phyloP scores from a whole-genome alignment of 1,140 invertebrate genomes.

The Bombus affinis region DNA sequence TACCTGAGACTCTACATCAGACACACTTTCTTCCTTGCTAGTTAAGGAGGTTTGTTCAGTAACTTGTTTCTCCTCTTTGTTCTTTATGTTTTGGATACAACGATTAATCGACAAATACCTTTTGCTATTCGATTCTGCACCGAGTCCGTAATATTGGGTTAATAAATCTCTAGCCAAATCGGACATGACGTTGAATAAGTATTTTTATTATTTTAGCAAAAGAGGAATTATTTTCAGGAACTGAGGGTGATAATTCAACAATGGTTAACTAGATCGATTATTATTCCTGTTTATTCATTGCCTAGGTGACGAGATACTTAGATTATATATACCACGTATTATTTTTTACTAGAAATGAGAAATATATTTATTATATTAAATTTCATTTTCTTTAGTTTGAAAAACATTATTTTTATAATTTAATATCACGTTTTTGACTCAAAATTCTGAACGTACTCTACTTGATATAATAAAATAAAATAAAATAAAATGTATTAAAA shows the following conservation, averaged over 20 bases:
- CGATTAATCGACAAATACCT: conserved; percentile 46
- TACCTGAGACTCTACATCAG: conserved; percentile 15
- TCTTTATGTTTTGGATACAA: conserved; percentile 15
- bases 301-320: conserved; percentile 32
- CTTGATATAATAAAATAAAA: no score
- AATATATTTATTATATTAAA: no score
- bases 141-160: conserved; percentile 53
- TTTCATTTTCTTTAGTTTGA: no score
- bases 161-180: conserved; percentile 44
- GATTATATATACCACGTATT: no score
- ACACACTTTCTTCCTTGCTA: conserved; percentile 4
- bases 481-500: no score
- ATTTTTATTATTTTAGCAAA: background rate
- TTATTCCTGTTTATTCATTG: conserved; percentile 50
- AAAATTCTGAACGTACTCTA: no score
- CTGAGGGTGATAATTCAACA: background rate
- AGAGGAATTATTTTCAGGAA: background rate
- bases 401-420: no score
- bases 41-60: conserved; percentile 29
- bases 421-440: no score
- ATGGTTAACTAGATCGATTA: conserved; percentile 3
- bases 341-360: no score
- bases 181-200: conserved; percentile 20
- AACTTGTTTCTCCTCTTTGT: conserved; percentile 15
- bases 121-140: background rate